Conservation (phyloP, 1,140 invertebrate genomes). For the Neuroterus valhalla region DNA sequence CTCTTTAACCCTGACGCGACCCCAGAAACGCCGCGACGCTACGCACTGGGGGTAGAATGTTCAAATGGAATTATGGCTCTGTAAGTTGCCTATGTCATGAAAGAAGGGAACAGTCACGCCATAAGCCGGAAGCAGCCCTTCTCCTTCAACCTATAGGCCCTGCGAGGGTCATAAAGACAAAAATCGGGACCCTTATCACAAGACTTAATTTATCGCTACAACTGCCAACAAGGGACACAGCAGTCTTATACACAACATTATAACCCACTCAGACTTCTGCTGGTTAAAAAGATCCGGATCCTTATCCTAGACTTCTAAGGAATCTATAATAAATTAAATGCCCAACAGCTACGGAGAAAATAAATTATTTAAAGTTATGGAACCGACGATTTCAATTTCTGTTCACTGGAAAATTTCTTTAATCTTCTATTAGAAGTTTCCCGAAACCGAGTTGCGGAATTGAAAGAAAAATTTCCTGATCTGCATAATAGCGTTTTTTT, state of each 20-base stretch:
- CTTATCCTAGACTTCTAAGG: no score
- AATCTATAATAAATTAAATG: no score
- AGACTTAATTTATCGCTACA: conserved; percentile 50
- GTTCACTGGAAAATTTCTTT: no score
- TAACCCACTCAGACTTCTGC: background rate
- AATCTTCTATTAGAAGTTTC: no score
- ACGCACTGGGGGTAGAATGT: conserved; percentile 44
- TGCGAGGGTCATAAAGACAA: conserved; percentile 51
- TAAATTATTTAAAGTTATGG: no score
- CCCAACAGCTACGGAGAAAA: no score
- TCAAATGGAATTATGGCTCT: conserved; percentile 45
- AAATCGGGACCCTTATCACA: conserved; percentile 51
- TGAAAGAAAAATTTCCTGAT: no score
- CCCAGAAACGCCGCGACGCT: conserved; percentile 24
- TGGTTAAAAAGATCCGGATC: no score
- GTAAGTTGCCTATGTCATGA: conserved; percentile 46
- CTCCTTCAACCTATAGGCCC: conserved; percentile 48
- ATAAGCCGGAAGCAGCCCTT: conserved; percentile 49
- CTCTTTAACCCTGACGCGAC: conserved; percentile 41
- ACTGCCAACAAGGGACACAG: conserved; percentile 46
- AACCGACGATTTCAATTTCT: no score
- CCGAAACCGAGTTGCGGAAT: no score
- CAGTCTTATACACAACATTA: background rate
- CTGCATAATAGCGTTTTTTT: no score
- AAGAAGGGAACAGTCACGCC: conserved; percentile 51